Evolutionary conservation across 2,888 invertebrate species (phyloP).

Genomic region (Lepidonotus clava): DNA sequence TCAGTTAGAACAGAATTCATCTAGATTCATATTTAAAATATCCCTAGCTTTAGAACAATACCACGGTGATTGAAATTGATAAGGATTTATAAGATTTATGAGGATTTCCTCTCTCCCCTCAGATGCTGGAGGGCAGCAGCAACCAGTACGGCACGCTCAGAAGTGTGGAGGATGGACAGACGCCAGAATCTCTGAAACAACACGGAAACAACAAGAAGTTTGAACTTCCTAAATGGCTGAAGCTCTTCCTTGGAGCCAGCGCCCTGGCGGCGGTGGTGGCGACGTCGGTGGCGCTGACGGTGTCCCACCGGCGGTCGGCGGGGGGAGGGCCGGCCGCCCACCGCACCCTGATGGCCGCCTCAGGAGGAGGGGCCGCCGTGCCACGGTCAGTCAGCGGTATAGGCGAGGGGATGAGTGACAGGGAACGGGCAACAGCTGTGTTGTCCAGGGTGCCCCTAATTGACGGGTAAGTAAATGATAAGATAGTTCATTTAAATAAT

Average conservation of each 20-base stretch:
- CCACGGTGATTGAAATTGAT: too few species aligned
- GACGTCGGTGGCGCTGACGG: neutral
- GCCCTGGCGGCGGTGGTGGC: neutral
- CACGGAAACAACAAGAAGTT: neutral
- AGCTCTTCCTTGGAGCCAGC: neutral
- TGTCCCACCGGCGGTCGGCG: neutral
- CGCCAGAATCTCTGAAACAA: neutral
- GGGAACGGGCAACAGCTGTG: neutral
- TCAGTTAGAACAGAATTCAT: too few species aligned
- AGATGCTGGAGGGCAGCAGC: too few species aligned
- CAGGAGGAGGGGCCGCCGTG: neutral
- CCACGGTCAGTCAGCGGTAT: neutral
- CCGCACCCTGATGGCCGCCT: neutral
- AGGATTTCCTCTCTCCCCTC: too few species aligned
- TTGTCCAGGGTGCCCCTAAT: conserved; percentile 39
- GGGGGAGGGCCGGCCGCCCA: neutral
- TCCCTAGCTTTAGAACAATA: too few species aligned
- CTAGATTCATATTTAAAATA: too few species aligned
- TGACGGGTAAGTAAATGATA: conserved; percentile 32
- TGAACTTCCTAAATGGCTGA: conserved; percentile 4
- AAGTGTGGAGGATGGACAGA: neutral
- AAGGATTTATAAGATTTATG: too few species aligned
- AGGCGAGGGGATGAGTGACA: neutral
- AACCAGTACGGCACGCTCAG: conserved; percentile 4
- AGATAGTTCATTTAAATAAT: neutral